Conservation (phyloP, 2,888 invertebrate species). For the Drosophila phalerata region DNA sequence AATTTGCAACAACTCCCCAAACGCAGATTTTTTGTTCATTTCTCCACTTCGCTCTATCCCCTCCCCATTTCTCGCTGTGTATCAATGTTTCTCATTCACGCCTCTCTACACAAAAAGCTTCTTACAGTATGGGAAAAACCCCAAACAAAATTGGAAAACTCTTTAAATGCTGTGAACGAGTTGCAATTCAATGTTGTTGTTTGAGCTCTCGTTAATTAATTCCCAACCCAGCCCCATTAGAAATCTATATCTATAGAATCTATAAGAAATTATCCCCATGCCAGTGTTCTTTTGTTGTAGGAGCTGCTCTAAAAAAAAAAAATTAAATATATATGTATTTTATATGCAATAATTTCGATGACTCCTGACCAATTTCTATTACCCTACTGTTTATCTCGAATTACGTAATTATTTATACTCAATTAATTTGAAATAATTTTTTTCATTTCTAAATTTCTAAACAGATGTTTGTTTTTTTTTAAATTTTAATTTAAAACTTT, state of each 20-base stretch:
- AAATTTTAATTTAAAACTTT: conserved; percentile 22
- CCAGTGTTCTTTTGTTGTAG: conserved; percentile 38
- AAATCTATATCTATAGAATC: background rate
- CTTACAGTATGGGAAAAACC: conserved; percentile 21
- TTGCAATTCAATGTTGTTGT: conserved; percentile 63
- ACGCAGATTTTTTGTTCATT: conserved; percentile 37
- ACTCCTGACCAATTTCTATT: conserved; percentile 13
- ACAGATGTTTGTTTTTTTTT: too few relatives aligned
- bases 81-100: conserved; percentile 47
- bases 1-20: conserved; percentile 43
- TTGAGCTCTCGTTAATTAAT: conserved; percentile 50
- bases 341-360: conserved; percentile 6
- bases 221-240: conserved; percentile 11
- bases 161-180: conserved; percentile 57
- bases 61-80: conserved; percentile 6
- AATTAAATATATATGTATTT: background rate
- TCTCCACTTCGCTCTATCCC: background rate
- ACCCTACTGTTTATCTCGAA: conserved; percentile 2
- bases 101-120: conserved; percentile 57
- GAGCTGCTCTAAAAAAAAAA: conserved; percentile 59
- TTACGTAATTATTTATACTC: background rate
- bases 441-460: too few relatives aligned
- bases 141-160: conserved; percentile 52
- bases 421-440: background rate
- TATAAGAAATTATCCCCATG: background rate